Evolutionary conservation across 2,888 invertebrate genomes (phyloP).

Genomic region (Syrphus vitripennis): DNA sequence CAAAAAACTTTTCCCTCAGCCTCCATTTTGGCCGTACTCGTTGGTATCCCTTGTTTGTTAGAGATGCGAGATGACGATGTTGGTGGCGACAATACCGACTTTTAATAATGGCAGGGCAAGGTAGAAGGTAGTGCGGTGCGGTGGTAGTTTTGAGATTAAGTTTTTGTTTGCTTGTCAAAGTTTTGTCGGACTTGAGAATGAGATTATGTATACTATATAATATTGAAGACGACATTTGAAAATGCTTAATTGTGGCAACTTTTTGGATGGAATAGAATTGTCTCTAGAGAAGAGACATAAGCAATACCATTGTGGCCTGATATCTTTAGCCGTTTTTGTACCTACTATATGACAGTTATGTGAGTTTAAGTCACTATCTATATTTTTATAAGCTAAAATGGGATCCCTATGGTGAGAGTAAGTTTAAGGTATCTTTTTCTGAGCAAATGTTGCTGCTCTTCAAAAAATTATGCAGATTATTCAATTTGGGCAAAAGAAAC

Average conservation of each 20-base stretch:
- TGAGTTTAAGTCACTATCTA: slow-evolving; percentile 17
- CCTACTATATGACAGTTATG: not conserved
- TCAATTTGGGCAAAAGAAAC: slow-evolving; percentile 54
- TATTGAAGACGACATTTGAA: slow-evolving; percentile 66
- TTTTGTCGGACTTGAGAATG: slow-evolving; percentile 62
- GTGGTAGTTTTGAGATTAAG: slow-evolving; percentile 44
- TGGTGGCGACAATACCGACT: not conserved
- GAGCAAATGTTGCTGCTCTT: slow-evolving; percentile 39
- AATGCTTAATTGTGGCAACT: slow-evolving; percentile 69
- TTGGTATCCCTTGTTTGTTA: not conserved
- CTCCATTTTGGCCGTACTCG: not conserved
- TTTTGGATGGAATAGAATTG: slow-evolving; percentile 35
- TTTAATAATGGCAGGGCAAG: not conserved
- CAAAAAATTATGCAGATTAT: slow-evolving; percentile 64
- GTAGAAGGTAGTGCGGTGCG: not conserved
- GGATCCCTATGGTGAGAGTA: slow-evolving; percentile 4
- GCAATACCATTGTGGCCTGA: slow-evolving; percentile 33
- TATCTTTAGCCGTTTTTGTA: slow-evolving; percentile 3
- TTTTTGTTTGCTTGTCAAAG: slow-evolving; percentile 69
- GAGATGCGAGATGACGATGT: not conserved
- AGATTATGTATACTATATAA: too few species aligned
- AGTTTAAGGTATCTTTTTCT: slow-evolving; percentile 28
- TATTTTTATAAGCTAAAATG: not conserved
- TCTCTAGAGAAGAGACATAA: slow-evolving; percentile 44
- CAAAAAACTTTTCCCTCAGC: slow-evolving; percentile 54